Percentiles rank a stretch among this genome's conserved stretches.
These are phyloP conservation scores for Drosophila sp. DNA, from an alignment of 1,140 invertebrate genomes.

Conservation along the genomic window DNA sequence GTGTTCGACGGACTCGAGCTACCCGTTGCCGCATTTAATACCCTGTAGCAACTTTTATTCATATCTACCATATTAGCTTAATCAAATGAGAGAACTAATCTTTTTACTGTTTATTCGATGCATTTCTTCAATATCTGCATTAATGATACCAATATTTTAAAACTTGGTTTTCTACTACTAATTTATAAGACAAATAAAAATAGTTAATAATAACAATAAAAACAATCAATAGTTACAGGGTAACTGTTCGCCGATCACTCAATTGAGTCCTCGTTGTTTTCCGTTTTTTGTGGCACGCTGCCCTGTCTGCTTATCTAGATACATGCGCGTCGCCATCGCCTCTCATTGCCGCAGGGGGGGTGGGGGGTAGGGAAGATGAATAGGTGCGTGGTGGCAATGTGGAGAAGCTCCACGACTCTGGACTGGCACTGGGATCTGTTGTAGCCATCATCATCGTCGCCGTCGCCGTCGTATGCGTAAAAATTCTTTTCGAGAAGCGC, in stretches of 20 bases:
- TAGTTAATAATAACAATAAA: no score
- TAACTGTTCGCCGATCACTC: constrained; percentile 11
- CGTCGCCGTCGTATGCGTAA: constrained; percentile 52
- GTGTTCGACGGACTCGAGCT: constrained; percentile 31
- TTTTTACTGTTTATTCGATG: no score
- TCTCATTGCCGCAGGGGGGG: constrained; percentile 1
- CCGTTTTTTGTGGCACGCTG: constrained; percentile 46
- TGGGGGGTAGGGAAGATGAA: background rate
- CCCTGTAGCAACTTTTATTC: constrained; percentile 6
- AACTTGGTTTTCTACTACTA: no score
- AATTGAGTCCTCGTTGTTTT: constrained; percentile 5
- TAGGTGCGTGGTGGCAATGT: constrained; percentile 27
- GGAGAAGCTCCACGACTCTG: constrained; percentile 40
- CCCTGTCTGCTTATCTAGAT: constrained; percentile 65
- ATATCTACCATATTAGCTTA: background rate
- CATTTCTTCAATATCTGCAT: no score
- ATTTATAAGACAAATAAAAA: no score
- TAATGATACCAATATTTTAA: no score
- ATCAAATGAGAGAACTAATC: no score
- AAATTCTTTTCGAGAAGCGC: constrained; percentile 56
- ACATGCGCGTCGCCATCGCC: constrained; percentile 43
- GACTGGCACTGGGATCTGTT: constrained; percentile 49
- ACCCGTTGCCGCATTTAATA: constrained; percentile 24
- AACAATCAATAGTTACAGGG: no score
- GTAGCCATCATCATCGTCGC: constrained; percentile 32